Evolutionary conservation across 2,888 invertebrate genomes (phyloP).

Genomic region (Raillietiella orientalis): DNA sequence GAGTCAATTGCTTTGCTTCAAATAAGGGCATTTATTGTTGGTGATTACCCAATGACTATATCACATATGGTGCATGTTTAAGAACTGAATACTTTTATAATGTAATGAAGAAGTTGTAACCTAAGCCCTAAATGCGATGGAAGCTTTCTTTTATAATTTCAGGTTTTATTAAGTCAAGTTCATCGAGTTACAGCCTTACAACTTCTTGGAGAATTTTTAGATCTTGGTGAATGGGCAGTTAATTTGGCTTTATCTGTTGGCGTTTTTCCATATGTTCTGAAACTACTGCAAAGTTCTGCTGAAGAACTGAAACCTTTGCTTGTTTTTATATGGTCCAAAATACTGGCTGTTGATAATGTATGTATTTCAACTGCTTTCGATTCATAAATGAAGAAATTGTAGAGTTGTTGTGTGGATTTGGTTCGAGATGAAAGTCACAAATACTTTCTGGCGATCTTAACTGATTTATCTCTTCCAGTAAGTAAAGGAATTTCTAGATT

Average conservation of each 20-base stretch:
- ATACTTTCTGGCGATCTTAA: constrained; percentile 69
- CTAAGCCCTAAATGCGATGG: too few relatives aligned
- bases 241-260: constrained; percentile 83
- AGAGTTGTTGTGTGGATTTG: constrained; percentile 78
- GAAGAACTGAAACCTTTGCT: constrained; percentile 64
- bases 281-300: constrained; percentile 76
- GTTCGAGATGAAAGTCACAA: constrained; percentile 77
- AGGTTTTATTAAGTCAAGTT: constrained; percentile 28
- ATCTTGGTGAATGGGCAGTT: constrained; percentile 85
- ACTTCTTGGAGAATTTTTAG: constrained; percentile 61
- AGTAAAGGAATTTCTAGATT: constrained; percentile 12
- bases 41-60: too few relatives aligned
- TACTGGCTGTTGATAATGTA: constrained; percentile 76
- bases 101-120: too few relatives aligned
- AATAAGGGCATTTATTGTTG: too few relatives aligned
- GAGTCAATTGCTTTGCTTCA: too few relatives aligned
- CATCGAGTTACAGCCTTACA: constrained; percentile 84
- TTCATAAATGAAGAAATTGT: constrained; percentile 10
- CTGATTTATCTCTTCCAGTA: constrained; percentile 50
- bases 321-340: constrained; percentile 97
- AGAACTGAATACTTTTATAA: too few relatives aligned
- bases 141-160: constrained; percentile 5
- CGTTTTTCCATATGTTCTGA: constrained; percentile 93
- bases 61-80: too few relatives aligned
- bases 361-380: constrained; percentile 12